phyloP scores from a whole-genome alignment of 2,797 vertebrate genomes.

The Nyctalus aviator region DNA sequence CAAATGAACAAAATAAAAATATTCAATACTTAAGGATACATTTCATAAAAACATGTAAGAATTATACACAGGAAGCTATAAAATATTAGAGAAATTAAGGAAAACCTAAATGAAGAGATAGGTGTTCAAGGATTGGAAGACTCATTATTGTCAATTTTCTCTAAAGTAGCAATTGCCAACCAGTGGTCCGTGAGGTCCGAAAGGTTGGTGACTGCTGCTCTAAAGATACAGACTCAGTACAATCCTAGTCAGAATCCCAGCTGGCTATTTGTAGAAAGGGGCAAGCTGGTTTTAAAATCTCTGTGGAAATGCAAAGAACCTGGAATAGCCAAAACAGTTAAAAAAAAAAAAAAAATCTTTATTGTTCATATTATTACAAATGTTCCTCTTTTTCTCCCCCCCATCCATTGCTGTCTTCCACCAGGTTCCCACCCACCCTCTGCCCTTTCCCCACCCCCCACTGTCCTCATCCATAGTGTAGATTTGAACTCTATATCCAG shows the following conservation, averaged over 20 bases:
- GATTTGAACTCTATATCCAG: too few species aligned
- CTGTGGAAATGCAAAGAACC: background rate
- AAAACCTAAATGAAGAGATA: background rate
- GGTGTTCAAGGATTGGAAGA: conserved; percentile 4
- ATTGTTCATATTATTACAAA: too few species aligned
- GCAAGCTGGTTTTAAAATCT: background rate
- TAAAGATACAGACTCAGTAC: too few species aligned
- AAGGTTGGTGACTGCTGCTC: too few species aligned
- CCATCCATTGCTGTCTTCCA: too few species aligned
- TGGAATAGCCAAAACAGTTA: background rate
- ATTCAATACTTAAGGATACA: background rate
- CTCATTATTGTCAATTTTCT: background rate
- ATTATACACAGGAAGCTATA: background rate
- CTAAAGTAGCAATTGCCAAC: background rate
- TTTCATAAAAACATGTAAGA: background rate
- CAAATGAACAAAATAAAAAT: conserved; percentile 34
- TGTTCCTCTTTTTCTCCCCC: too few species aligned
- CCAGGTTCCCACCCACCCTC: too few species aligned
- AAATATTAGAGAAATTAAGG: conserved; percentile 13
- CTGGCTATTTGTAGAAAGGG: background rate
- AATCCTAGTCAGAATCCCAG: background rate
- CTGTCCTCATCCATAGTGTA: too few species aligned
- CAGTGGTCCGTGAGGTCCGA: too few species aligned
- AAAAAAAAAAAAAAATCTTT: too few species aligned
- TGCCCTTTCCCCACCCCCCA: too few species aligned